Base-by-base conservation (phyloP, 2,797 vertebrate genomes). In the Erpetoichthys calabaricus region DNA sequence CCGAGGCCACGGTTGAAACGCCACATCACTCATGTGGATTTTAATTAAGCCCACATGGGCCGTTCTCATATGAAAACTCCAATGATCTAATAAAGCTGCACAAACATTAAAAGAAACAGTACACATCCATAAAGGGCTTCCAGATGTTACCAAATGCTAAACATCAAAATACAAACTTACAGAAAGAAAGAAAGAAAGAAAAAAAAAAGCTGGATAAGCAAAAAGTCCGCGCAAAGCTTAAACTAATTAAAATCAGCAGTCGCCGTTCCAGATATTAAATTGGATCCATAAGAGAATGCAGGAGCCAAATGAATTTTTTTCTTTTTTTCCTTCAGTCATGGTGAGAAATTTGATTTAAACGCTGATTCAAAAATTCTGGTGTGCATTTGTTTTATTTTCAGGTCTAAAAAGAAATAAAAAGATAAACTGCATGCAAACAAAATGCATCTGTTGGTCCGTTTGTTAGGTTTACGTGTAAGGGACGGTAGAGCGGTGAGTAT, bases 11-110 rank as follows among this genome's bases (percentile, higher is more conserved):
- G 60, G 6, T 68, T 70, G 65, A 62, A 65, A 69, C 74, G 80
- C 81, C 82, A 82, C 79, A 85, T 84, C 79, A 81, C 68, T 82
- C 76, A 79, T 78, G 78, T 73, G 76, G 76, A 70, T 70, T 72
- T 63, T 82, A 77, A 88, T 86, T 79, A 79, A 78, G 83, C 73
- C 71, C 82, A 86, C 82, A 84, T 83, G 81, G 81, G 63, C 69
- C 68, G 60, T 67, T 75, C 77, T 74, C 63, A 67, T 77, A 75
- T 71, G 70, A 76, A 78, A 75, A 73, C 68, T 59, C 5, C 0
- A 64, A 72, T 75, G 74, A 80, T 77, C 74, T 73, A 75, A 79
- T 71, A 79, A 77, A 79, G 76, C 75, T 75, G 76, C 68, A 65
- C 69, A 71, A 78, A 81, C 77, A 77, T 75, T 70, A 74, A 74